A percentile compares a stretch with the other conserved stretches of the same genome.
Conservation (phyloP, 2,888 invertebrate species). For the Mesorhabditis spiculigera region DNA sequence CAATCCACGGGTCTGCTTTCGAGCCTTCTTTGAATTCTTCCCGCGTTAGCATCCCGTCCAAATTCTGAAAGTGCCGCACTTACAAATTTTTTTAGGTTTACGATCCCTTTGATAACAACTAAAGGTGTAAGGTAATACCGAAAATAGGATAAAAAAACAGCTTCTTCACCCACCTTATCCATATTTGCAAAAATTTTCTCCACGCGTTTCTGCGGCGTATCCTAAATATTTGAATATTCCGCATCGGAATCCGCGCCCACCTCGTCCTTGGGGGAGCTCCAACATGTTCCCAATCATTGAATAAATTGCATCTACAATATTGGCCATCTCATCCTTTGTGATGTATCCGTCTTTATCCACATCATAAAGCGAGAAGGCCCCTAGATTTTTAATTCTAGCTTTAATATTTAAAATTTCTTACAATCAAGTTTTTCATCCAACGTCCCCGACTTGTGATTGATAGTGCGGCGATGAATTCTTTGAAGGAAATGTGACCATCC, state of each 20-base stretch:
- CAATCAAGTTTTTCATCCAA: slow-evolving; percentile 58
- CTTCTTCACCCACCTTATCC: slow-evolving; percentile 59
- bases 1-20: slow-evolving; percentile 64
- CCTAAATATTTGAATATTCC: slow-evolving; percentile 20
- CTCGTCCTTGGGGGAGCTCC: slow-evolving; percentile 62
- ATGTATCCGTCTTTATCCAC: slow-evolving; percentile 64
- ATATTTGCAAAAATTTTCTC: slow-evolving; percentile 63
- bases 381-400: slow-evolving; percentile 42
- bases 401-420: slow-evolving; percentile 20
- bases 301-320: slow-evolving; percentile 43
- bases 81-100: background rate
- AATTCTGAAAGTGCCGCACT: slow-evolving; percentile 57
- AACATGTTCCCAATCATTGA: slow-evolving; percentile 62
- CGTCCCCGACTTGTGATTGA: slow-evolving; percentile 58
- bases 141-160: background rate
- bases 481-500: slow-evolving; percentile 53
- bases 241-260: background rate
- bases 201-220: slow-evolving; percentile 63
- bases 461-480: slow-evolving; percentile 57
- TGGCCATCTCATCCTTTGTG: slow-evolving; percentile 58
- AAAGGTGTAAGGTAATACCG: too few relatives aligned
- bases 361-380: slow-evolving; percentile 64
- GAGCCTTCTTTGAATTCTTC: slow-evolving; percentile 64
- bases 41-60: slow-evolving; percentile 62
- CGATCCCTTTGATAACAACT: too few relatives aligned